Percentiles rank a stretch among this genome's conserved stretches.
Conservation (phyloP, 2,888 invertebrate genomes). For the Gymnosoma rotundatum region DNA sequence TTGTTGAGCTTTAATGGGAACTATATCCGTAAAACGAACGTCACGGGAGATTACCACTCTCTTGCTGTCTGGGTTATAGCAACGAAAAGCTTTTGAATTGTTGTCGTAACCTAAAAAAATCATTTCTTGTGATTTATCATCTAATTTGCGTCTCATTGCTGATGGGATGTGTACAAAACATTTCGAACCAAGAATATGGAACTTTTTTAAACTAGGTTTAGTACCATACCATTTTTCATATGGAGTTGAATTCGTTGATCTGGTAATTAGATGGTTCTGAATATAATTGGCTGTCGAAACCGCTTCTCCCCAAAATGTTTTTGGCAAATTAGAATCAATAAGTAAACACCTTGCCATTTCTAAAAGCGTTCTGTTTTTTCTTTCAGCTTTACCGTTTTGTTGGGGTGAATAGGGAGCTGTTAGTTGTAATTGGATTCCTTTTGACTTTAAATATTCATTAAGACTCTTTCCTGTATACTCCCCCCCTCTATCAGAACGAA, state of each 20-base stretch:
- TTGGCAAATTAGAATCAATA: conserved; percentile 34
- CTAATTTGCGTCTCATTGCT: conserved; percentile 55
- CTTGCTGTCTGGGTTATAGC: conserved; percentile 28
- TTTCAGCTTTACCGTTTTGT: conserved; percentile 11
- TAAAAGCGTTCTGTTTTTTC: background rate
- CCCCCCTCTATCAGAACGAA: conserved; percentile 6
- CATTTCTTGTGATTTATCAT: conserved; percentile 33
- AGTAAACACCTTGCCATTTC: conserved; percentile 39
- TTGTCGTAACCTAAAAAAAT: conserved; percentile 71
- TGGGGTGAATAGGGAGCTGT: background rate
- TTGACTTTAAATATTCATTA: conserved; percentile 1
- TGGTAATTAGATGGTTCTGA: conserved; percentile 55
- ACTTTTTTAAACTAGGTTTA: conserved; percentile 53
- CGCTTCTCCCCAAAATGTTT: conserved; percentile 2
- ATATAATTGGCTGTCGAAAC: conserved; percentile 28
- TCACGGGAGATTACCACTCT: conserved; percentile 53
- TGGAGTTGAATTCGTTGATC: conserved; percentile 61
- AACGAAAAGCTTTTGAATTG: conserved; percentile 71
- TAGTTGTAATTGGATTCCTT: conserved; percentile 16
- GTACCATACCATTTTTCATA: conserved; percentile 58
- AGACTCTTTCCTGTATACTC: conserved; percentile 2
- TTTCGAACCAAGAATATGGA: conserved; percentile 61
- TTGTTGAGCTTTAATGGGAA: background rate
- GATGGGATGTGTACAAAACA: conserved; percentile 67
- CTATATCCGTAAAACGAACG: conserved; percentile 34